phyloP scores from a whole-genome alignment of 2,888 invertebrate species.

The Lomographa bimaculata region DNA sequence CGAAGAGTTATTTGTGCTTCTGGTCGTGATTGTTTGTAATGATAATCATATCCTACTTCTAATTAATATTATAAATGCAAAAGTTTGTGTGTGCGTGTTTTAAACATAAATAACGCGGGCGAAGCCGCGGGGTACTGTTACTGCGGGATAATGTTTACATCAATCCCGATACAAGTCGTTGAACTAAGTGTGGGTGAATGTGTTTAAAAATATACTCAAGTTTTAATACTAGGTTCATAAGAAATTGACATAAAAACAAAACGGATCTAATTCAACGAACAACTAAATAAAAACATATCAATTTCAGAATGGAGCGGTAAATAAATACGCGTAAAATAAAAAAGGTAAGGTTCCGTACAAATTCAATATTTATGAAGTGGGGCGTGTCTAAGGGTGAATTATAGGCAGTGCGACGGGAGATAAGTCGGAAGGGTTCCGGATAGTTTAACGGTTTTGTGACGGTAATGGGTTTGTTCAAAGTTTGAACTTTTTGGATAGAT shows the following conservation, averaged over 20 bases:
- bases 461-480: constrained; percentile 10
- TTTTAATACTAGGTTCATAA: too few relatives aligned
- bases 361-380: constrained; percentile 48
- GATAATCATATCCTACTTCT: too few relatives aligned
- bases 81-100: too few relatives aligned
- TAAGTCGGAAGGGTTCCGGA: constrained; percentile 15
- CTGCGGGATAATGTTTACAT: too few relatives aligned
- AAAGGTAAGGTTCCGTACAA: constrained; percentile 44
- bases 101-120: too few relatives aligned
- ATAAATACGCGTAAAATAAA: constrained; percentile 46
- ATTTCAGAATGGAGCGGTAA: constrained; percentile 38
- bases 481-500: constrained; percentile 10
- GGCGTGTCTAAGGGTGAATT: constrained; percentile 32
- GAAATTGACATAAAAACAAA: constrained; percentile 21
- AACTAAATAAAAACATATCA: constrained; percentile 39
- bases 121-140: too few relatives aligned
- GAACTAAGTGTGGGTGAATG: too few relatives aligned
- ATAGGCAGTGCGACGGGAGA: constrained; percentile 30
- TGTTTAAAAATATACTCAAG: too few relatives aligned
- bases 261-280: constrained; percentile 33
- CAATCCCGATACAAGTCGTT: too few relatives aligned
- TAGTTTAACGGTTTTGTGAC: constrained; percentile 13
- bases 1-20: too few relatives aligned
- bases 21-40: too few relatives aligned
- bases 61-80: too few relatives aligned